phyloP scores from a whole-genome alignment of 92 coral and sea anemone species.

The Micromussa lordhowensis region DNA sequence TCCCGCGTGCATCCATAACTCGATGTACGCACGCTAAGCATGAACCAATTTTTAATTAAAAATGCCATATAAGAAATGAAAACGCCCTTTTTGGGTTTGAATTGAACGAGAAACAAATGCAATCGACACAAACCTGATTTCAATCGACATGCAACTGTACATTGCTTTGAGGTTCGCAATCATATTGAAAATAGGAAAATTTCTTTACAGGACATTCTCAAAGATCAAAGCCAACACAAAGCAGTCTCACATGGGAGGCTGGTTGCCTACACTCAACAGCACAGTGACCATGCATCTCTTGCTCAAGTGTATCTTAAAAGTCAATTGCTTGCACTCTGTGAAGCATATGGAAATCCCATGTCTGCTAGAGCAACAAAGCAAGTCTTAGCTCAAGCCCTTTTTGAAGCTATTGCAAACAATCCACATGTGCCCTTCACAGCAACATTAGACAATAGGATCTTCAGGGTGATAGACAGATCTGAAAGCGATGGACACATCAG shows the following conservation, averaged over 20 bases:
- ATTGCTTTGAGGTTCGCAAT: too few relatives aligned
- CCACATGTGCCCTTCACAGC: not conserved
- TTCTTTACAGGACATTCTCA: slow-evolving; percentile 29
- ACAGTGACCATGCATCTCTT: slow-evolving; percentile 28
- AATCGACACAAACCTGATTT: too few relatives aligned
- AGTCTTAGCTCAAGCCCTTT: slow-evolving; percentile 17
- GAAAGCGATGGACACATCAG: slow-evolving; percentile 28
- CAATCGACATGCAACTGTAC: too few relatives aligned
- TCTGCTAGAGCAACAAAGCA: slow-evolving; percentile 6
- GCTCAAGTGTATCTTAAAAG: slow-evolving; percentile 42
- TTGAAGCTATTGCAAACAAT: slow-evolving; percentile 5
- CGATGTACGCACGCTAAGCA: too few relatives aligned
- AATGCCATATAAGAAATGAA: too few relatives aligned
- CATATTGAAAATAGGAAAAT: too few relatives aligned
- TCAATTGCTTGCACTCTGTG: slow-evolving; percentile 57
- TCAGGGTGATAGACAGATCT: not conserved
- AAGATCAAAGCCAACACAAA: slow-evolving; percentile 51
- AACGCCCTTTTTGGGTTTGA: too few relatives aligned
- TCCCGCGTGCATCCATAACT: too few relatives aligned
- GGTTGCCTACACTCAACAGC: slow-evolving; percentile 26
- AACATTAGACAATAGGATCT: not conserved
- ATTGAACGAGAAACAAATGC: too few relatives aligned
- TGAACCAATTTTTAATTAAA: too few relatives aligned
- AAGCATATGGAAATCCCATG: slow-evolving; percentile 48
- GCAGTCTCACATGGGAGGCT: slow-evolving; percentile 36